Percentiles rank a stretch among this genome's conserved stretches.
phyloP scores from a whole-genome alignment of 2,797 vertebrate genomes.

The Characodon lateralis region DNA sequence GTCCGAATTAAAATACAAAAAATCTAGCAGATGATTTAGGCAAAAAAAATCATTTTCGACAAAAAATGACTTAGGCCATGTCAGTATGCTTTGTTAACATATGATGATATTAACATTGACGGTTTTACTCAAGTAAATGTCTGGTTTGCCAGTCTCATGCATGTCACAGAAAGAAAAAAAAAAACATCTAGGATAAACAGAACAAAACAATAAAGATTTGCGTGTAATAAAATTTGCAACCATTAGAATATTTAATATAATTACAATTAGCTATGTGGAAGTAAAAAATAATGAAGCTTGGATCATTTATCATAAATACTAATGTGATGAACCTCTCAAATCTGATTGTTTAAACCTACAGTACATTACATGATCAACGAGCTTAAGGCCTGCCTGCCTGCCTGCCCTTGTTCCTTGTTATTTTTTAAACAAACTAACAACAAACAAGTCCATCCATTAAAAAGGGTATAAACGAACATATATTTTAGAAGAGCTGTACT shows the following conservation, averaged over 20 bases:
- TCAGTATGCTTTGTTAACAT: not conserved
- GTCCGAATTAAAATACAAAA: too few relatives aligned
- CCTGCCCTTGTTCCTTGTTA: too few relatives aligned
- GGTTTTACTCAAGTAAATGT: slow-evolving; percentile 27
- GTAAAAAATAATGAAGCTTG: slow-evolving; percentile 21
- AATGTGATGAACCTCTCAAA: slow-evolving; percentile 25
- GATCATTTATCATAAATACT: slow-evolving; percentile 25
- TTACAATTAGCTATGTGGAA: slow-evolving; percentile 24
- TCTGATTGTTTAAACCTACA: slow-evolving; percentile 18
- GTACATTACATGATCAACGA: not conserved
- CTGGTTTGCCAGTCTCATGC: slow-evolving; percentile 3
- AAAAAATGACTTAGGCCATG: too few relatives aligned
- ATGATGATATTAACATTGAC: not conserved
- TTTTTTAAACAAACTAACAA: not conserved
- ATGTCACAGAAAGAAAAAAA: not conserved
- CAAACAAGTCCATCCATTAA: not conserved
- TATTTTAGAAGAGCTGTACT: not conserved
- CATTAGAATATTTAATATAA: slow-evolving; percentile 36
- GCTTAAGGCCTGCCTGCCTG: not conserved
- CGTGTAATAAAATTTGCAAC: slow-evolving; percentile 40
- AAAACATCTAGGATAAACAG: slow-evolving; percentile 12
- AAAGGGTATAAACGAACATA: not conserved
- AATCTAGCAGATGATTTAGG: too few relatives aligned
- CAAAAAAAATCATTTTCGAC: too few relatives aligned
- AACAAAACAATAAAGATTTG: slow-evolving; percentile 35